Evolutionary conservation across 2,797 vertebrate genomes (phyloP), one percentile per base, ranked within the genome.

Genomic region (Poecilia gillii): DNA sequence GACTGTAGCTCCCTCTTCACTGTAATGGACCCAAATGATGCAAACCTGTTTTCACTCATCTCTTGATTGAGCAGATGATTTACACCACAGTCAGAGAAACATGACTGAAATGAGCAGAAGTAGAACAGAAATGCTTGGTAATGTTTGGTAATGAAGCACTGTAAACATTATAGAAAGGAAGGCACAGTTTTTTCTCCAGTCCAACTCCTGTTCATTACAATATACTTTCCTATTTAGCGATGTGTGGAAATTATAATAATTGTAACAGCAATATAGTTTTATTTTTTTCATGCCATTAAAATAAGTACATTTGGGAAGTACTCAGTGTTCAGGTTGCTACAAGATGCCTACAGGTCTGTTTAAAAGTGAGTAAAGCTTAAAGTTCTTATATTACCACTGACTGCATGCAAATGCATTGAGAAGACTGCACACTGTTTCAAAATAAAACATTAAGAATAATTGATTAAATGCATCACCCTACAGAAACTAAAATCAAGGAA

Each of bases 11-110:
- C 14, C 13, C 18, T 74, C 47, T 51, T 57, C 51, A 64, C 76
- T 47, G 68, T 45, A 66, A 8, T 25, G 25, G 59, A 81, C 25
- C 41, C 18, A 51, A 31, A 72, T 31, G 46, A 59, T 18, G 36
- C 57, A 73, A 74, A 71, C 36, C 75, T 75, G 72, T 62, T 76
- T 59, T 47, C 74, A 79, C 45, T 77, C 51, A 2, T 64, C n/a
- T 36, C 45, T 47, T n/a, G 36, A 77, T 9, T 47, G 49, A 59
- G 33, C 45, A 39, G 12, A 36, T 12, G 7, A 75, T 75, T 2
- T 18, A 25, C n/a, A 55, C 20, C 46, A 59, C 1, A 0, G 6
- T 71, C 39, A 39, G 23, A 49, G 2, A 33, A 47, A 31, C 59
- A 53, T 72, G 46, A 79, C n/a, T 46, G 47, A 57, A 23, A 53